These are phyloP conservation scores for Corythornis madagascariensis DNA, from an alignment of 2,113 vertebrate genomes.

Conservation along the genomic window DNA sequence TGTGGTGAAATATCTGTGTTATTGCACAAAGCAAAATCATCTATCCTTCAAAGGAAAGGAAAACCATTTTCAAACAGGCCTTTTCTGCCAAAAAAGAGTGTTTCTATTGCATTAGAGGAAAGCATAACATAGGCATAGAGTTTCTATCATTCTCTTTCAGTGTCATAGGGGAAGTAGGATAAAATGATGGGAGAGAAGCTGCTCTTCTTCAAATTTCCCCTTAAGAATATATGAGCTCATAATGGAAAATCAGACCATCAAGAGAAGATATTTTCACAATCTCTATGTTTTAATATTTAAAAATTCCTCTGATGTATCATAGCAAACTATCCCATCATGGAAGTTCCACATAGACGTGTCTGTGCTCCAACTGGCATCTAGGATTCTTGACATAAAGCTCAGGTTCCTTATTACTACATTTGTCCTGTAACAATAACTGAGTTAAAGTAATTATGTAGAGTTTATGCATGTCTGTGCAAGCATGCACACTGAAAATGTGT, in stretches of 20 bases:
- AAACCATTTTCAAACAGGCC: neutral
- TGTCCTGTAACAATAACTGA: neutral
- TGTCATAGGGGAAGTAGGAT: slow-evolving; percentile 59
- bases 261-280: slow-evolving; percentile 56
- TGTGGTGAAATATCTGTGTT: neutral
- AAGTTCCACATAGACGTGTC: slow-evolving; percentile 23
- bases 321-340: neutral
- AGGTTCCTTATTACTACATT: neutral
- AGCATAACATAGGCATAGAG: neutral
- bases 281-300: slow-evolving; percentile 53
- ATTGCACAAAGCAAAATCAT: neutral
- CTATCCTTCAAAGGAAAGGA: neutral
- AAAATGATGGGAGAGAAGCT: slow-evolving; percentile 47
- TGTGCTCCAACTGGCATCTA: neutral
- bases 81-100: neutral
- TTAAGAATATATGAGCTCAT: slow-evolving; percentile 64
- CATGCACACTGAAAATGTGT: neutral
- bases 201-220: slow-evolving; percentile 58
- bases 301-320: slow-evolving; percentile 65
- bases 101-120: neutral
- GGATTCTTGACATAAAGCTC: neutral
- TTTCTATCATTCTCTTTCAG: slow-evolving; percentile 27
- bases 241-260: slow-evolving; percentile 63
- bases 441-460: neutral
- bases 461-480: neutral